Percentiles rank a stretch among this genome's conserved stretches.
phyloP scores from a whole-genome alignment of 2,888 invertebrate species.

The Acanthosoma haemorrhoidale region DNA sequence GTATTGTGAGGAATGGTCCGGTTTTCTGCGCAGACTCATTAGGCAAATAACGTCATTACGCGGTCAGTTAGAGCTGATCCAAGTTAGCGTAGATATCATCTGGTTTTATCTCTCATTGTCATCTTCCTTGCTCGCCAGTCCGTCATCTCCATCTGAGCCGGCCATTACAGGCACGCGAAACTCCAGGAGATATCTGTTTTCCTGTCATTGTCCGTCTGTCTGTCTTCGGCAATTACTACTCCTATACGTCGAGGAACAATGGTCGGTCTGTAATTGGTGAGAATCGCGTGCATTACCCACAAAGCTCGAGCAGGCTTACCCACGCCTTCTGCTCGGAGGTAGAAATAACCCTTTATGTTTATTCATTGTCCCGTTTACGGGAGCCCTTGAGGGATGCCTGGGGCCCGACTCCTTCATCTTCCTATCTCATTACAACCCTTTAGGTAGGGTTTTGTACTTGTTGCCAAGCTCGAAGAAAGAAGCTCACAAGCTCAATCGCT shows the following conservation, averaged over 20 bases:
- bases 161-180: slow-evolving; percentile 19
- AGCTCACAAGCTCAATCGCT: too few species aligned
- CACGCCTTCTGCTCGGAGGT: background rate
- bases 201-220: slow-evolving; percentile 24
- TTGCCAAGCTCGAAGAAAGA: too few species aligned
- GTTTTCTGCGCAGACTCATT: background rate
- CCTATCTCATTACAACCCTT: too few species aligned
- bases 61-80: background rate
- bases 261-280: slow-evolving; percentile 4
- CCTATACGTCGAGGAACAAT: background rate
- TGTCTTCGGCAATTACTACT: background rate
- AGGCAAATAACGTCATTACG: slow-evolving; percentile 27
- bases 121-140: background rate
- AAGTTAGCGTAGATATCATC: background rate
- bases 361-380: background rate
- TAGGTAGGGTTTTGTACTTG: too few species aligned
- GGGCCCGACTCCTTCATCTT: too few species aligned
- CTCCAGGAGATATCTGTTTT: background rate
- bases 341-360: too few species aligned
- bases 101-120: background rate
- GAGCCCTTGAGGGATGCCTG: background rate
- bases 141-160: background rate
- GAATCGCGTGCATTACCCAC: slow-evolving; percentile 9
- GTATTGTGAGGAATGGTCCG: slow-evolving; percentile 20
- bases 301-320: background rate